Evolutionary conservation across 2,113 vertebrate species (phyloP).

Genomic region (Oreochromis aureus): DNA sequence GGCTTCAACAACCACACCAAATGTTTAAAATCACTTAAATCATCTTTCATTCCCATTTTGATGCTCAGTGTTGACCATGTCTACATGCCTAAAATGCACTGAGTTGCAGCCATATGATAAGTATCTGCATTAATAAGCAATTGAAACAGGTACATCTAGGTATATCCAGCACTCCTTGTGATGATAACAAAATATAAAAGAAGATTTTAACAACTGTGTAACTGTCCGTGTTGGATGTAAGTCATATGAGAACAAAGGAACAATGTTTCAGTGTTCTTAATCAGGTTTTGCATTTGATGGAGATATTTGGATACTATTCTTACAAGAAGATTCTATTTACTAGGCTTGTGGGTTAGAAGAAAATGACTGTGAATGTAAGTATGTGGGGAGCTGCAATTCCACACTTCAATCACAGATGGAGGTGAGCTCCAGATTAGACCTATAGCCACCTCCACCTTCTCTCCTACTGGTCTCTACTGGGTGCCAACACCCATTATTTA

Average conservation of each 20-base stretch:
- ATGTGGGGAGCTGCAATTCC: conserved; percentile 1
- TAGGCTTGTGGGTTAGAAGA: background rate
- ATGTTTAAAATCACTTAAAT: background rate
- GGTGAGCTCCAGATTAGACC: conserved; percentile 16
- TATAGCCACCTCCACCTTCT: conserved; percentile 1
- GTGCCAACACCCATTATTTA: conserved; percentile 43
- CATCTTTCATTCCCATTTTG: background rate
- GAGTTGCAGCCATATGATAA: background rate
- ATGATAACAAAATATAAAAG: background rate
- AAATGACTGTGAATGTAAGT: conserved; percentile 15
- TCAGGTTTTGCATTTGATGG: background rate
- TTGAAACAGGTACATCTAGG: background rate
- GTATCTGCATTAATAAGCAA: background rate
- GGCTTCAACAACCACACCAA: background rate
- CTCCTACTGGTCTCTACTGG: conserved; percentile 24
- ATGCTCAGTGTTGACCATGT: background rate
- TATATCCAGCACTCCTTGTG: background rate
- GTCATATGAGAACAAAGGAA: background rate
- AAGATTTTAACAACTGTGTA: background rate
- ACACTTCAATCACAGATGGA: conserved; percentile 31
- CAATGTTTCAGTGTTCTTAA: background rate
- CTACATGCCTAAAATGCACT: background rate
- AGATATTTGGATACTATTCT: background rate
- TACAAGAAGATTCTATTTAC: background rate
- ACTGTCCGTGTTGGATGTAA: background rate